phyloP scores from a whole-genome alignment of 2,113 vertebrate species.

The Emydocephalus ijimae region DNA sequence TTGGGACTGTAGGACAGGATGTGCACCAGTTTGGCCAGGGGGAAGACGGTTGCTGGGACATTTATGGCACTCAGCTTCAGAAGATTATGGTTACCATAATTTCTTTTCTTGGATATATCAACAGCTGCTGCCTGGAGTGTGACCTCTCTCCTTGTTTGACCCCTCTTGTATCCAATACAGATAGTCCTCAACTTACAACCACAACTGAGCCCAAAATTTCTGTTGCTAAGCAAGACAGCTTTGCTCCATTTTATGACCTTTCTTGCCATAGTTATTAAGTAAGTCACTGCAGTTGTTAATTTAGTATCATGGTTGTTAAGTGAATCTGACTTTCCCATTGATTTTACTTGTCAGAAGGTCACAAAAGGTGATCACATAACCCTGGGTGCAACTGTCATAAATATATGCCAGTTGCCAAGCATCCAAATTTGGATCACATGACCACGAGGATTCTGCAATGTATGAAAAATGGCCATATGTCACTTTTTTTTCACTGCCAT shows the following conservation, averaged over 20 bases:
- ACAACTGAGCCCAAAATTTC: neutral
- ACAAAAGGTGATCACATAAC: neutral
- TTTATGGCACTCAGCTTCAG: neutral
- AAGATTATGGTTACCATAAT: neutral
- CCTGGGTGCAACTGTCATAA: neutral
- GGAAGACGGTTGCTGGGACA: neutral
- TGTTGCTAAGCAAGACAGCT: neutral
- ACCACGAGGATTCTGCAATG: neutral
- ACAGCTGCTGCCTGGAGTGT: neutral
- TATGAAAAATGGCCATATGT: neutral
- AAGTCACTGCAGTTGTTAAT: neutral
- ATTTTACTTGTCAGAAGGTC: neutral
- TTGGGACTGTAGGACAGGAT: neutral
- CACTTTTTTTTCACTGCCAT: neutral
- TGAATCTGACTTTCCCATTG: neutral
- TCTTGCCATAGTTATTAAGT: neutral
- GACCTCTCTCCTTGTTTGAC: neutral
- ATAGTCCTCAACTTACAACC: neutral
- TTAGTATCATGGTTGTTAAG: neutral
- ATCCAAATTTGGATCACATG: neutral
- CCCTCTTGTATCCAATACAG: neutral
- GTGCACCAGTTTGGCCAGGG: neutral
- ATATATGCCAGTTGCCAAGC: neutral
- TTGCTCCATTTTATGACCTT: neutral
- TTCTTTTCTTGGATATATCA: neutral